Conservation (phyloP, 2,113 vertebrate species). For the Strigops habroptila region DNA sequence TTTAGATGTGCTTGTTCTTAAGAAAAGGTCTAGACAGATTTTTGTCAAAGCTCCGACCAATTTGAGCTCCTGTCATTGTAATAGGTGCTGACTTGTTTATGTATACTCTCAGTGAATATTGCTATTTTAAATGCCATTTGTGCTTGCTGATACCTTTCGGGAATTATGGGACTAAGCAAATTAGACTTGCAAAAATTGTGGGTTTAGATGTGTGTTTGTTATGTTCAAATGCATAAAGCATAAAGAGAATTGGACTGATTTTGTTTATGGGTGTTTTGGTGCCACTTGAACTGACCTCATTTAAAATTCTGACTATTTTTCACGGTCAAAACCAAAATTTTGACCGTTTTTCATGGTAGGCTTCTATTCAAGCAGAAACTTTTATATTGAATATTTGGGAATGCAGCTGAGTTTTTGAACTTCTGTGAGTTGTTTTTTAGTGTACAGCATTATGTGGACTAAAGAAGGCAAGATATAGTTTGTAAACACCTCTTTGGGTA, state of each 20-base stretch:
- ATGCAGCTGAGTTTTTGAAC: background rate
- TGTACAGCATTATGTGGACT: background rate
- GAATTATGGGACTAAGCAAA: slow-evolving; percentile 14
- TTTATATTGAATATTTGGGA: background rate
- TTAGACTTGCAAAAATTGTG: slow-evolving; percentile 22
- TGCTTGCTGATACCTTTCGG: slow-evolving; percentile 32
- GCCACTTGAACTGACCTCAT: background rate
- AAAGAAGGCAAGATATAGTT: background rate
- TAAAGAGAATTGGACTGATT: background rate
- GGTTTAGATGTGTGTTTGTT: background rate
- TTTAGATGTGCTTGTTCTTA: slow-evolving; percentile 19
- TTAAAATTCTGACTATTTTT: background rate
- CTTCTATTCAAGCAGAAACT: background rate
- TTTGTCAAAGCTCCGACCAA: background rate
- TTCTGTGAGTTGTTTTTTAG: background rate
- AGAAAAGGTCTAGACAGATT: slow-evolving; percentile 3
- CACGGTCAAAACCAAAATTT: background rate
- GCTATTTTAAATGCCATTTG: slow-evolving; percentile 55
- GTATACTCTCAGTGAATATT: background rate
- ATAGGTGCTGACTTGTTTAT: slow-evolving; percentile 39
- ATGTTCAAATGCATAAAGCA: slow-evolving; percentile 18
- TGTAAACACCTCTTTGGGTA: background rate
- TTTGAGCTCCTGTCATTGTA: slow-evolving; percentile 11
- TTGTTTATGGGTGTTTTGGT: background rate
- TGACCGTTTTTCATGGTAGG: background rate